Evolutionary conservation across 2,888 invertebrate genomes (phyloP).

Genomic region (Pteria penguin): DNA sequence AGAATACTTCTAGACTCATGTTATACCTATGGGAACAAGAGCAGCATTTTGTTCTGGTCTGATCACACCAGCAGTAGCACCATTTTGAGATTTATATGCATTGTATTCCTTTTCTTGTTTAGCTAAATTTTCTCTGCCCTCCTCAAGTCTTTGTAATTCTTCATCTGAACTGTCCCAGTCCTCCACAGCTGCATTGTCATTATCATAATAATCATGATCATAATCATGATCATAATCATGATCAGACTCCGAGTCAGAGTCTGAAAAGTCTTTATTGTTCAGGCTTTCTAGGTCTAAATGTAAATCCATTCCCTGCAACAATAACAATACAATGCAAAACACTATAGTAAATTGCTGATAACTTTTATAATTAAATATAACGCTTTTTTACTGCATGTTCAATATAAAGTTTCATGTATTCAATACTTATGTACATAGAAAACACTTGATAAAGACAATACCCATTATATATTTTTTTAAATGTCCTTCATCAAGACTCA

Average conservation of each 20-base stretch:
- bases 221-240: conserved; percentile 10
- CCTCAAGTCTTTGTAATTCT: conserved; percentile 44
- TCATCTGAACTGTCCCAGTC: conserved; percentile 39
- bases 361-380: too few species aligned
- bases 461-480: too few species aligned
- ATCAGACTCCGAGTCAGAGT: conserved; percentile 26
- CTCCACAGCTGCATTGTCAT: conserved; percentile 14
- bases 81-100: neutral
- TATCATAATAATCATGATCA: conserved; percentile 14
- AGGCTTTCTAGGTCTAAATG: conserved; percentile 41
- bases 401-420: too few species aligned
- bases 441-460: too few species aligned
- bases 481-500: too few species aligned
- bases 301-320: conserved; percentile 41
- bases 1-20: neutral
- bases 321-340: too few species aligned
- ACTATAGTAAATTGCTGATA: too few species aligned
- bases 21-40: conserved; percentile 18
- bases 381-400: too few species aligned
- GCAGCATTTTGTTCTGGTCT: conserved; percentile 6
- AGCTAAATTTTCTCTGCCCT: neutral
- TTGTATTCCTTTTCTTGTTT: neutral
- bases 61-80: conserved; percentile 6
- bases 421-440: too few species aligned
- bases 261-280: neutral